Percentiles rank a stretch among this genome's conserved stretches.
These are phyloP conservation scores for Hystrix brachyura DNA, from an alignment of 2,113 vertebrate genomes.

Conservation along the genomic window DNA sequence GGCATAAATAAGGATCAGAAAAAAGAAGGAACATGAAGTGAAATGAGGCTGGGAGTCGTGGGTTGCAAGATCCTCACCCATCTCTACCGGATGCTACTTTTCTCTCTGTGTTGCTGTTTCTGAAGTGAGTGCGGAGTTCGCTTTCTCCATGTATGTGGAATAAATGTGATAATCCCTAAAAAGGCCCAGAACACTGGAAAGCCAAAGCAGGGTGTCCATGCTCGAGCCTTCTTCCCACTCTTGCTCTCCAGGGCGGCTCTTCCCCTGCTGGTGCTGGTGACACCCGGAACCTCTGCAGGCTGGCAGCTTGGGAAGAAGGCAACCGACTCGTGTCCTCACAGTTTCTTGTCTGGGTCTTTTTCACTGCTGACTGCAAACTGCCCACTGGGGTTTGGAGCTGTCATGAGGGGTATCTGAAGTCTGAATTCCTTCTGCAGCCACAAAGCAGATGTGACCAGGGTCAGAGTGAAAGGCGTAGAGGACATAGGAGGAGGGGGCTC, in stretches of 20 bases:
- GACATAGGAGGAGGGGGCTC: neutral
- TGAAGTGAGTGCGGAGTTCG: neutral
- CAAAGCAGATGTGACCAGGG: neutral
- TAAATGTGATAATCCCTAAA: neutral
- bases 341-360: neutral
- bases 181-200: neutral
- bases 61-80: neutral
- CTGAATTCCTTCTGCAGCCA: neutral
- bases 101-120: neutral
- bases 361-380: neutral
- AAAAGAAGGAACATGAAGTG: neutral
- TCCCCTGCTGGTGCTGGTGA: neutral
- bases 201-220: neutral
- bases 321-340: neutral
- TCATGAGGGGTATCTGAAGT: neutral
- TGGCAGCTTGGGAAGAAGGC: neutral
- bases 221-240: neutral
- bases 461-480: neutral
- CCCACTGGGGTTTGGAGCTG: neutral
- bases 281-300: neutral
- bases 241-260: neutral
- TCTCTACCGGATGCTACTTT: neutral
- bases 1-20: neutral
- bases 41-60: neutral
- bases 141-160: neutral